A percentile compares a stretch with the other conserved stretches of the same genome.
Conservation (phyloP, 35 echinoderm and acorn worm genomes). For the Apostichopus japonicus region DNA sequence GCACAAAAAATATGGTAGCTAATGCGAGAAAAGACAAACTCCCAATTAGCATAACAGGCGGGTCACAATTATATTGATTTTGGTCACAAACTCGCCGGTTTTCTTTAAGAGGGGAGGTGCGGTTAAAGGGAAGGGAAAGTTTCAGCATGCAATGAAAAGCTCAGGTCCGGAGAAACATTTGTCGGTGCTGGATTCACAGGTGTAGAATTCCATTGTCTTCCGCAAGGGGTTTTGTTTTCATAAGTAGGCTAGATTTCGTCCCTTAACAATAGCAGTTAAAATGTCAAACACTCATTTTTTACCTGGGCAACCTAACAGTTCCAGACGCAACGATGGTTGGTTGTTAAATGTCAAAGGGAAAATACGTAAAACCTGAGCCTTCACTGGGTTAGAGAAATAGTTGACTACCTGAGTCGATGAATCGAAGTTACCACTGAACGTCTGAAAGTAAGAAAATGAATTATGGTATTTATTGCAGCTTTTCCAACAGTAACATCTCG, state of each 20-base stretch:
- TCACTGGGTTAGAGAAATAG: conserved; percentile 41
- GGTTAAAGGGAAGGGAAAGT: background rate
- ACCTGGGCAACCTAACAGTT: conserved; percentile 49
- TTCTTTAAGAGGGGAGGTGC: too few relatives aligned
- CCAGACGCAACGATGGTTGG: conserved; percentile 7
- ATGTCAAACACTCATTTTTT: background rate
- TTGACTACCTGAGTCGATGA: conserved; percentile 40
- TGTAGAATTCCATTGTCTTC: too few relatives aligned
- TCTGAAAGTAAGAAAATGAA: conserved; percentile 25
- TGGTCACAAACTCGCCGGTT: too few relatives aligned
- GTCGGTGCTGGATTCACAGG: too few relatives aligned
- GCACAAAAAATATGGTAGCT: too few relatives aligned
- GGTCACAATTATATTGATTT: too few relatives aligned
- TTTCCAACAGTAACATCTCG: too few relatives aligned
- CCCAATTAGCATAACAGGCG: too few relatives aligned
- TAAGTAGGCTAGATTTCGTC: too few relatives aligned
- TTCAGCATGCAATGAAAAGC: background rate
- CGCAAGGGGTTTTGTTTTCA: too few relatives aligned
- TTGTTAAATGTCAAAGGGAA: conserved; percentile 3
- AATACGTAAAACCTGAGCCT: conserved; percentile 20
- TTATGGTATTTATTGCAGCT: background rate
- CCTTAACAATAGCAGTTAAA: conserved; percentile 55
- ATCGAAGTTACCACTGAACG: conserved; percentile 44
- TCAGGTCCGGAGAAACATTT: background rate
- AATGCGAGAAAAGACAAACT: too few relatives aligned